Conservation (phyloP, 2,113 vertebrate genomes). For the Phaethornis superciliosus region DNA sequence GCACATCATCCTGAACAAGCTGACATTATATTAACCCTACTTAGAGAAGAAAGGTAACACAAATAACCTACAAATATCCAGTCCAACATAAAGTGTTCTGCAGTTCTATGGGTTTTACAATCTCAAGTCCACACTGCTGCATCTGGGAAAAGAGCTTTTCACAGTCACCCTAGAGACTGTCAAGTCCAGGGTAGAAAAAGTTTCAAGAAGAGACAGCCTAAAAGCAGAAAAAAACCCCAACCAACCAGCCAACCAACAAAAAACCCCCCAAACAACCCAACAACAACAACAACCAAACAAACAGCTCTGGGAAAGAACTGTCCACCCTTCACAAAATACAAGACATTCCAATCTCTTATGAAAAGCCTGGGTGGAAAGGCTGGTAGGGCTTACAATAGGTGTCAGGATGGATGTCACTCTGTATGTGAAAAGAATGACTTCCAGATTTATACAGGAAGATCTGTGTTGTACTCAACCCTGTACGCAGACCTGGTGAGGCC, state of each 20-base stretch:
- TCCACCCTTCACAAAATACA: neutral
- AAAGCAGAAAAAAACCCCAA: neutral
- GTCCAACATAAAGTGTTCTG: neutral
- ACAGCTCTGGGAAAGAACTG: neutral
- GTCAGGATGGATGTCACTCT: neutral
- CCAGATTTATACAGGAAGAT: no score
- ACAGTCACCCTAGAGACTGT: neutral
- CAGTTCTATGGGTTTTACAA: accelerated
- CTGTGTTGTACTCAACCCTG: no score
- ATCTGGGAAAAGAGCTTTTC: neutral
- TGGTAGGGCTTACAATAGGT: neutral
- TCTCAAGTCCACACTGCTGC: neutral
- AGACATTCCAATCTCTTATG: neutral
- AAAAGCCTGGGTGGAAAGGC: neutral
- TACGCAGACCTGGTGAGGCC: no score
- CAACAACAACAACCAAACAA: no score
- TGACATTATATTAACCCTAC: neutral
- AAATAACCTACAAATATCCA: neutral
- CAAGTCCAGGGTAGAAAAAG: neutral
- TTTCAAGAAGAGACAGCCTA: neutral
- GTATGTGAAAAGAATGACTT: no score
- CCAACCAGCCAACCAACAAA: no score
- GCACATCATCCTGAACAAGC: neutral
- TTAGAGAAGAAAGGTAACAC: neutral
- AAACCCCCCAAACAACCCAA: no score